These are phyloP conservation scores for Tachyglossus aculeatus DNA, from an alignment of 2,797 vertebrate species.

Conservation along the genomic window DNA sequence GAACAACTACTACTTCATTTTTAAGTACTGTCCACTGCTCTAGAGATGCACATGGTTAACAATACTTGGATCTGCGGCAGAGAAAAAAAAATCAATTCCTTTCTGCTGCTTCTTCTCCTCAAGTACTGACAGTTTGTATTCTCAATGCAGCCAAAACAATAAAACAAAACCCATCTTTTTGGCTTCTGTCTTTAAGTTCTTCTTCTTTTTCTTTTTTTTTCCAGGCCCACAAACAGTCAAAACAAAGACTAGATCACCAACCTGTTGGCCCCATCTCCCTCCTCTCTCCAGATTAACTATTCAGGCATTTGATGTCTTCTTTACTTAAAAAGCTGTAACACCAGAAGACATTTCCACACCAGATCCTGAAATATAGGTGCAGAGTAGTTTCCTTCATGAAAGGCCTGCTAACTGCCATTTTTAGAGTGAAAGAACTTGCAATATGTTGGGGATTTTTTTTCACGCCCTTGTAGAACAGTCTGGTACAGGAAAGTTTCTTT, in stretches of 20 bases:
- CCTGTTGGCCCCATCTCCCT: slow-evolving; percentile 26
- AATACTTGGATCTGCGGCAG: slow-evolving; percentile 56
- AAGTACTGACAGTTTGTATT: slow-evolving; percentile 71
- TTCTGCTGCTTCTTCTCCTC: slow-evolving; percentile 68
- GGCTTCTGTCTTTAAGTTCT: slow-evolving; percentile 54
- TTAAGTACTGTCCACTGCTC: slow-evolving; percentile 50
- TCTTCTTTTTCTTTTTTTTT: slow-evolving; percentile 7
- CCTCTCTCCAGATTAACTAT: background rate
- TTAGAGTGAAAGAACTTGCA: background rate
- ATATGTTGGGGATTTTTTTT: background rate
- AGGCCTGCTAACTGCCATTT: slow-evolving; percentile 8
- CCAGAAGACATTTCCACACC: background rate
- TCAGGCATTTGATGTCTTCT: background rate
- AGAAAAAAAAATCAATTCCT: slow-evolving; percentile 71
- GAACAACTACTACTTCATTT: slow-evolving; percentile 62
- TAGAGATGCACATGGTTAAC: slow-evolving; percentile 66
- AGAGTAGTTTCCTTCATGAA: slow-evolving; percentile 14
- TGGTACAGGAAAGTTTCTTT: background rate
- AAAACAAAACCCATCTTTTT: slow-evolving; percentile 52
- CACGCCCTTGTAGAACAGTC: background rate
- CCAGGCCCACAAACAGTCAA: slow-evolving; percentile 29
- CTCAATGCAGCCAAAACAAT: slow-evolving; percentile 66
- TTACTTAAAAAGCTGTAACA: slow-evolving; percentile 11
- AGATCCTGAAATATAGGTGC: background rate
- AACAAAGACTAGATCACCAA: slow-evolving; percentile 59